Percentiles rank a stretch among this genome's conserved stretches.
These are phyloP conservation scores for Plotosus lineatus DNA, from an alignment of 2,113 vertebrate genomes.

Conservation along the genomic window DNA sequence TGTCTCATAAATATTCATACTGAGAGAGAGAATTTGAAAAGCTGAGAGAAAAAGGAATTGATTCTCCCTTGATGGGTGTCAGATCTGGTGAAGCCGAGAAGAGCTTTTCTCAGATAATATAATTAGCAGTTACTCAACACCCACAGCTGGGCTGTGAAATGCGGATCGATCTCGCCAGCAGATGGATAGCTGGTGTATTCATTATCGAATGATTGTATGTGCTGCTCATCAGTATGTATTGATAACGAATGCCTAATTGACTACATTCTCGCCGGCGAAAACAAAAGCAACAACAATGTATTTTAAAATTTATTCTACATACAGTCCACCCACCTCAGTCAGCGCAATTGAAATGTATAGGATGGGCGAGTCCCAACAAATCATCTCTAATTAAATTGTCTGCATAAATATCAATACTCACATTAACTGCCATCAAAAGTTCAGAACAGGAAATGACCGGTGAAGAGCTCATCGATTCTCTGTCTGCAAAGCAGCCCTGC, in stretches of 20 bases:
- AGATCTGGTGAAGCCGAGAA: conserved; percentile 51
- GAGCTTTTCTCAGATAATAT: conserved; percentile 60
- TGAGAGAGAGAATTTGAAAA: conserved; percentile 55
- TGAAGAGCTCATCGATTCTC: conserved; percentile 40
- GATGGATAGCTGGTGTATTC: conserved; percentile 31
- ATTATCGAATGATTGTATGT: conserved; percentile 27
- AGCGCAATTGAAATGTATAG: neutral
- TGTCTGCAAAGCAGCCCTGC: conserved; percentile 26
- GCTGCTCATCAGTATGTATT: conserved; percentile 32
- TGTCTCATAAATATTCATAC: conserved; percentile 70
- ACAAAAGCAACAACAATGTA: neutral
- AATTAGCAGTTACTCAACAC: conserved; percentile 56
- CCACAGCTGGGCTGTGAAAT: conserved; percentile 55
- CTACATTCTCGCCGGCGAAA: conserved; percentile 8
- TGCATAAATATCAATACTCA: conserved; percentile 37
- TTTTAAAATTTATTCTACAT: neutral
- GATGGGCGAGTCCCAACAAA: conserved; percentile 4
- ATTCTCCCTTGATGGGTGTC: conserved; percentile 63
- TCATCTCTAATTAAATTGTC: conserved; percentile 40
- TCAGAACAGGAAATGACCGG: conserved; percentile 20
- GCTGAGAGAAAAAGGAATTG: conserved; percentile 48
- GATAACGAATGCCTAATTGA: conserved; percentile 26
- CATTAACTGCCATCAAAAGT: conserved; percentile 38
- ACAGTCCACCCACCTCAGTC: neutral
- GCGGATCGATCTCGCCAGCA: conserved; percentile 24